These are phyloP conservation scores for Anguilla anguilla DNA, from an alignment of 2,797 vertebrate genomes.

Conservation along the genomic window DNA sequence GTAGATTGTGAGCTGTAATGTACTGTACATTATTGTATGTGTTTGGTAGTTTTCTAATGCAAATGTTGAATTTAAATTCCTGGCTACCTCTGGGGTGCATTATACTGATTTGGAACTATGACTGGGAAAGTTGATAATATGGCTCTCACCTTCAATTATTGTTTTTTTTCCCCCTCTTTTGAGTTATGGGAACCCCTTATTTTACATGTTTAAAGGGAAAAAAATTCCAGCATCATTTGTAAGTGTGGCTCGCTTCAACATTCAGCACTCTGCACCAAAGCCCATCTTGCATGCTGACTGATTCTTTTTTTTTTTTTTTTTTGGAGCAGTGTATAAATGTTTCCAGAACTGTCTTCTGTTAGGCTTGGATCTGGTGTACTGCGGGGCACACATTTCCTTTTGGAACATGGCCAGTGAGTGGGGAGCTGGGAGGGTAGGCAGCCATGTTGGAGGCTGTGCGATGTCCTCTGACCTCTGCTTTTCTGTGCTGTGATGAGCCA, in stretches of 20 bases:
- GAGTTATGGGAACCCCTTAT: too few species aligned
- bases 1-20: too few species aligned
- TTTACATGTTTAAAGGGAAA: neutral
- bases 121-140: neutral
- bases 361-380: neutral
- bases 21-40: too few species aligned
- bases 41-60: too few species aligned
- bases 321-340: neutral
- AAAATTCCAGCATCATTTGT: neutral
- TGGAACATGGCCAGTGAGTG: neutral
- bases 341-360: neutral
- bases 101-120: too few species aligned
- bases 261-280: neutral
- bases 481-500: conserved; percentile 45
- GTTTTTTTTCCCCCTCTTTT: neutral
- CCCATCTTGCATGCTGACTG: neutral
- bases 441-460: conserved; percentile 43
- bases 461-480: conserved; percentile 54
- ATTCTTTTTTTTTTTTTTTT: neutral
- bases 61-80: too few species aligned
- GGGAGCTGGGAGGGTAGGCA: conserved; percentile 41
- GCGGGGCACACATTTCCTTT: neutral
- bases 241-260: neutral
- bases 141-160: too few species aligned
- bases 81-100: too few species aligned